A percentile compares a stretch with the other conserved stretches of the same genome.
Conservation (phyloP, 2,888 invertebrate genomes). For the Isoperla grammatica region DNA sequence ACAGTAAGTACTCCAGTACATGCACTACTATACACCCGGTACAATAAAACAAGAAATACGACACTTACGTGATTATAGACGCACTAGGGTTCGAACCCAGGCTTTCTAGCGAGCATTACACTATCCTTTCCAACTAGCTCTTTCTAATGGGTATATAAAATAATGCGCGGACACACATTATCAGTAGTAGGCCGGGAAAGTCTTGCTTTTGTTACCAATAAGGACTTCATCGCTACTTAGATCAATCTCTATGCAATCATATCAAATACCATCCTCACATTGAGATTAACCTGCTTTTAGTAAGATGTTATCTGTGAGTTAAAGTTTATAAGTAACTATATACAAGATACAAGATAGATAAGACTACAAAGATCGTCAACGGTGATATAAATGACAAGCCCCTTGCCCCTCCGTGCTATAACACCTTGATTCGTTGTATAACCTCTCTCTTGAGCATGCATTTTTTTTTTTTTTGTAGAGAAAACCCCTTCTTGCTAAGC, state of each 20-base stretch:
- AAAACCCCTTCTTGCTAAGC: not conserved
- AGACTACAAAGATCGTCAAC: too few species aligned
- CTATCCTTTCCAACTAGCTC: too few species aligned
- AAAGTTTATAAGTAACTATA: too few species aligned
- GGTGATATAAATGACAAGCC: not conserved
- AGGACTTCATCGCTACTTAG: too few species aligned
- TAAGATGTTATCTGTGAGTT: too few species aligned
- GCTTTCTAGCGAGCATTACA: too few species aligned
- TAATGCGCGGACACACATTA: not conserved
- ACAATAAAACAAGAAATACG: not conserved
- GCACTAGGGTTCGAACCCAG: too few species aligned
- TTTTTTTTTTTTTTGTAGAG: too few species aligned
- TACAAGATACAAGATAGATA: too few species aligned
- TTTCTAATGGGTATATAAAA: not conserved
- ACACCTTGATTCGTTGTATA: not conserved
- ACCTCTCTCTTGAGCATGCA: not conserved
- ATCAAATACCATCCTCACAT: too few species aligned
- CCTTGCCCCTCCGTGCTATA: not conserved
- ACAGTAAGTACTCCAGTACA: not conserved
- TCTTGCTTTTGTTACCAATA: not conserved
- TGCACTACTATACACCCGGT: slow-evolving; percentile 3
- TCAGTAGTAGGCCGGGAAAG: not conserved
- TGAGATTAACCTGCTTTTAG: too few species aligned
- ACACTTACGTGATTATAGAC: too few species aligned
- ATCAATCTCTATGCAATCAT: not conserved